phyloP scores from a whole-genome alignment of 2,888 invertebrate species.

The Copidosoma aretas region DNA sequence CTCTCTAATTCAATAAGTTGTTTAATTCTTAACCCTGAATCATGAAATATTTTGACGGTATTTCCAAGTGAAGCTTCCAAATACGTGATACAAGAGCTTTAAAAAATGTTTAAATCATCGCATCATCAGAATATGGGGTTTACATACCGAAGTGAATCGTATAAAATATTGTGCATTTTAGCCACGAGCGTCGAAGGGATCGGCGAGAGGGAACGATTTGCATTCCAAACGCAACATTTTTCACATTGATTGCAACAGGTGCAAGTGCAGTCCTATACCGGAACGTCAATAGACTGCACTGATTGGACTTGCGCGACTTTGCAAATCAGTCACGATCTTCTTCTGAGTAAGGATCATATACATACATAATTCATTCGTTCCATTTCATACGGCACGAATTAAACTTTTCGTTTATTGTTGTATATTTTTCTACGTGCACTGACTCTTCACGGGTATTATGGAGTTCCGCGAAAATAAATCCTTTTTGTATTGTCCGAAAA shows the following conservation, averaged over 20 bases:
- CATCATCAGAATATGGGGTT: not conserved
- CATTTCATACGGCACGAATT: not conserved
- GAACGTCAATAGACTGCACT: conserved; percentile 35
- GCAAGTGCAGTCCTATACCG: conserved; percentile 29
- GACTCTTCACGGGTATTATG: too few species aligned
- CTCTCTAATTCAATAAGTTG: too few species aligned
- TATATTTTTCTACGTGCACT: not conserved
- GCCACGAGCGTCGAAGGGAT: conserved; percentile 15
- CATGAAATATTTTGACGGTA: too few species aligned
- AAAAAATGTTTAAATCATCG: too few species aligned
- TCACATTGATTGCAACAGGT: conserved; percentile 37
- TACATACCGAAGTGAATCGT: not conserved
- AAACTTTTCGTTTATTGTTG: not conserved
- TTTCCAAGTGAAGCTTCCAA: too few species aligned
- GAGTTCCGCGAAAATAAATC: too few species aligned
- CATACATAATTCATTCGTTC: not conserved
- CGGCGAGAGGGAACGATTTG: conserved; percentile 20
- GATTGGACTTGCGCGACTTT: conserved; percentile 32
- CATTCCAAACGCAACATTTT: conserved; percentile 37
- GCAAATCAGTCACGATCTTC: conserved; percentile 29
- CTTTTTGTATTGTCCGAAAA: too few species aligned
- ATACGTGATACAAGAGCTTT: too few species aligned
- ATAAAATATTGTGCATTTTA: conserved; percentile 12
- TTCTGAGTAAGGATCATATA: conserved; percentile 20
- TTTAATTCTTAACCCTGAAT: too few species aligned